A percentile compares a stretch with the other conserved stretches of the same genome.
phyloP scores from a whole-genome alignment of 2,797 vertebrate species.

The Propithecus deckenii region DNA sequence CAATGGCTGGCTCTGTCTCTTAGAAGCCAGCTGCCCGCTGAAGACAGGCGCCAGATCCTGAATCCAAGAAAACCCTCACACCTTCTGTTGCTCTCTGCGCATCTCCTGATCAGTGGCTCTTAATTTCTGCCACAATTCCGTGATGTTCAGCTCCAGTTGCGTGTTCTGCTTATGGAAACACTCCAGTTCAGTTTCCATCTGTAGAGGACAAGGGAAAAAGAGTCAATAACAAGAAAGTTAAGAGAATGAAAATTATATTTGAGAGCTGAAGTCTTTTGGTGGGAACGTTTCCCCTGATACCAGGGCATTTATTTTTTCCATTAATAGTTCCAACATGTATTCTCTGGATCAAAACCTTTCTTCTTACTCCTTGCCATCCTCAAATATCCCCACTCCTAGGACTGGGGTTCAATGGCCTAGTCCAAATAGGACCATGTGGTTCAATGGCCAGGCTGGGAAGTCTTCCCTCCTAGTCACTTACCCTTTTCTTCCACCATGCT shows the following conservation, averaged over 20 bases:
- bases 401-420: no score
- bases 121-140: conserved; percentile 90
- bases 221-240: conserved; percentile 46
- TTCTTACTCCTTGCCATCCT: neutral
- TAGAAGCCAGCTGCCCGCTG: conserved; percentile 36
- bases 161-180: conserved; percentile 88
- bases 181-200: conserved; percentile 92
- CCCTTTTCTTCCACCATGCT: neutral
- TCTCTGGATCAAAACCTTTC: neutral
- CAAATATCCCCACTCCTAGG: neutral
- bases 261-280: neutral
- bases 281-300: neutral
- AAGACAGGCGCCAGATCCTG: conserved; percentile 17
- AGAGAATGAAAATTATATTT: neutral
- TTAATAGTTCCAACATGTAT: neutral
- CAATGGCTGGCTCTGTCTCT: conserved; percentile 32
- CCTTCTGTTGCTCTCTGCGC: conserved; percentile 90
- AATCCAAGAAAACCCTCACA: conserved; percentile 69
- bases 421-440: no score
- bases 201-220: conserved; percentile 62
- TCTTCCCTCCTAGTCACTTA: neutral
- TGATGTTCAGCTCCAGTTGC: conserved; percentile 89
- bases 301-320: neutral
- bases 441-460: neutral
- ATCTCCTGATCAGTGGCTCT: conserved; percentile 87